These are phyloP conservation scores for Rhinatrema bivittatum DNA, from an alignment of 2,797 vertebrate genomes.

Conservation along the genomic window DNA sequence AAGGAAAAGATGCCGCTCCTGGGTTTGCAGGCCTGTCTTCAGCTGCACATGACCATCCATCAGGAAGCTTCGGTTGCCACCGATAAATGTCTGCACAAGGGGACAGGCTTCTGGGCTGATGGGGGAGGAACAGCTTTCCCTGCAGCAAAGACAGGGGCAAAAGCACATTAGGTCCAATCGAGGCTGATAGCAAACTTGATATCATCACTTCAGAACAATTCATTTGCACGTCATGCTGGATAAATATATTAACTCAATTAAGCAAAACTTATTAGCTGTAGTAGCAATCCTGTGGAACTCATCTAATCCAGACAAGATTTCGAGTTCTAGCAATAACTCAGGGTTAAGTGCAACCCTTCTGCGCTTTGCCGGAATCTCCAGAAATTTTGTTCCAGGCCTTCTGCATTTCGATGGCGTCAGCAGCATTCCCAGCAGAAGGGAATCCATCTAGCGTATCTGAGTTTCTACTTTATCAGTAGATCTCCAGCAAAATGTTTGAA, in stretches of 20 bases:
- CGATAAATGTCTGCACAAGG: conserved; percentile 77
- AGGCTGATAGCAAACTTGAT: neutral
- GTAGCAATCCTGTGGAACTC: neutral
- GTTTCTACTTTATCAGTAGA: too few species aligned
- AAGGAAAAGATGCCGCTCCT: conserved; percentile 87
- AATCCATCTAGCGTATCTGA: too few species aligned
- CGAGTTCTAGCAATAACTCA: neutral
- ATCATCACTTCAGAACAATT: neutral
- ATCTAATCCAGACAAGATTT: neutral
- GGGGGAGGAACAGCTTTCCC: conserved; percentile 74
- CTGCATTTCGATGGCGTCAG: too few species aligned
- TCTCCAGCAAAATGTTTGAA: too few species aligned
- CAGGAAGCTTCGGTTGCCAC: conserved; percentile 66
- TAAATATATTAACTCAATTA: rapidly evolving
- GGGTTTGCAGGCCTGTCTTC: conserved; percentile 82
- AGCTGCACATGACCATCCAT: conserved; percentile 77
- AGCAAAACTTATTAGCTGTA: neutral
- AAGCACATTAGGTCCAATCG: neutral
- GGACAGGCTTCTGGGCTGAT: conserved; percentile 74
- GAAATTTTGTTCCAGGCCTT: too few species aligned
- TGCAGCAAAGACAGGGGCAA: conserved; percentile 32
- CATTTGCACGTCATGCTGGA: neutral
- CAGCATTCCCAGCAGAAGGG: too few species aligned
- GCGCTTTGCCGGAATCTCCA: too few species aligned
- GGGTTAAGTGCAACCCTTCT: too few species aligned